Percentiles rank a stretch among this genome's conserved stretches.
Conservation (phyloP, 2,797 vertebrate species). For the Myripristis jacobus region DNA sequence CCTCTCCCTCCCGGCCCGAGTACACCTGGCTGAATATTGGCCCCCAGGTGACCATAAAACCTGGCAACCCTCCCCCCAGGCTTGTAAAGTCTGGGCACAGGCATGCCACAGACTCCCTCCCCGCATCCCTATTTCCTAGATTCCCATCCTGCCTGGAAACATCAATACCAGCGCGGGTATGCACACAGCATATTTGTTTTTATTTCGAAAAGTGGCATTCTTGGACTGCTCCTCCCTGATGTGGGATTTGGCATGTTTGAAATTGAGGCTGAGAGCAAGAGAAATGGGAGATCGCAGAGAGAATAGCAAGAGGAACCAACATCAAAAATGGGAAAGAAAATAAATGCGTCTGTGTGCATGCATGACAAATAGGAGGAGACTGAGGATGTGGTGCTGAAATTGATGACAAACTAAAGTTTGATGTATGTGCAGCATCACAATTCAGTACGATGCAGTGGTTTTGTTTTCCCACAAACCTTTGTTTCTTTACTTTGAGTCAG, state of each 20-base stretch:
- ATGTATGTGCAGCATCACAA: too few species aligned
- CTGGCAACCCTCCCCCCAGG: slow-evolving; percentile 41
- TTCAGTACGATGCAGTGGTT: neutral
- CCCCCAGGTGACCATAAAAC: slow-evolving; percentile 74
- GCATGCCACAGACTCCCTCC: slow-evolving; percentile 22
- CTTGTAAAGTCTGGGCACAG: slow-evolving; percentile 65
- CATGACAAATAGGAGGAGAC: too few species aligned
- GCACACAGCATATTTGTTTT: slow-evolving; percentile 62
- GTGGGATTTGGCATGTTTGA: slow-evolving; percentile 47
- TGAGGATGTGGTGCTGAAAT: too few species aligned
- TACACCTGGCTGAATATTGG: slow-evolving; percentile 77
- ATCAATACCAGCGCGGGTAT: slow-evolving; percentile 29
- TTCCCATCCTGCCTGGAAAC: slow-evolving; percentile 71
- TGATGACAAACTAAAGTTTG: too few species aligned
- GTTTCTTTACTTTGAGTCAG: neutral
- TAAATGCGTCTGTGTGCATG: too few species aligned
- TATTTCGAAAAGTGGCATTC: slow-evolving; percentile 62
- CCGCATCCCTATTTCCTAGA: slow-evolving; percentile 52
- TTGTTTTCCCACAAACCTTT: neutral
- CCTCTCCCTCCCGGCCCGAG: slow-evolving; percentile 55
- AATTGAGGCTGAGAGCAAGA: slow-evolving; percentile 29
- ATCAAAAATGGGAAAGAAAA: too few species aligned
- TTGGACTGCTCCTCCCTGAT: slow-evolving; percentile 42
- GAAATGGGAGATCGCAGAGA: neutral
- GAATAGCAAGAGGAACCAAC: neutral